Evolutionary conservation across 1,140 invertebrate species (phyloP), one percentile per base, ranked within the genome.

Genomic region (Drosophila lacteicornis): DNA sequence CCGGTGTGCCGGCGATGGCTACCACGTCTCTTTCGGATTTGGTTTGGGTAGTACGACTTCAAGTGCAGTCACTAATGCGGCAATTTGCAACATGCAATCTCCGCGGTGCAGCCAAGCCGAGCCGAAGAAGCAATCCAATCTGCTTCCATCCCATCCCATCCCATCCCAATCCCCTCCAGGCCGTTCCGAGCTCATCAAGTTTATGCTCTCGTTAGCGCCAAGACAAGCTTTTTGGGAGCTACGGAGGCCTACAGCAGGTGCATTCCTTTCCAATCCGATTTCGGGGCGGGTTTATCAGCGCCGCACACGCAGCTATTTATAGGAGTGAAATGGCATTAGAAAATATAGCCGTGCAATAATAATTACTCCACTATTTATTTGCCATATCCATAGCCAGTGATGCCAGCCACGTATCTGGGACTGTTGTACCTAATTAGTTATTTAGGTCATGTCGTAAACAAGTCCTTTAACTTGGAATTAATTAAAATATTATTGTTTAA

Each of bases 141-240:
- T 50, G 80, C 19, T 61, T n/a, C 46, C 50, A 36, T 36, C 33
- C 27, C 27, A 27, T 27, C n/a, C n/a, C n/a, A n/a, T n/a, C 27
- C 27, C 61, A 47, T 30, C 4, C 19, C 11, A 38, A 3, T 22
- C 25, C 45, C 55, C 42, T 7, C 47, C 33, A 8, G 13, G 27
- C 33, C 50, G 7, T 30, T 8, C 51, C 11, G 15, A 5, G 19
- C 61, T 62, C 63, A 75, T 67, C 79, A 75, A 79, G 81, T 90
- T 63, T 90, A 81, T 90, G 85, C 85, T 90, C 85, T 90, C 85
- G 85, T 90, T 90, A 85, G 81, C 85, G 79, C 74, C 80, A 71
- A 81, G 69, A 84, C 79, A 80, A 79, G 80, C 79, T 62, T 60
- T 79, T 70, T 45, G 59, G 55, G 51, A 43, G 19, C 27, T 19